A percentile compares a stretch with the other conserved stretches of the same genome.
Conservation (phyloP, 2,888 invertebrate genomes). For the Drosophila kokeensis region DNA sequence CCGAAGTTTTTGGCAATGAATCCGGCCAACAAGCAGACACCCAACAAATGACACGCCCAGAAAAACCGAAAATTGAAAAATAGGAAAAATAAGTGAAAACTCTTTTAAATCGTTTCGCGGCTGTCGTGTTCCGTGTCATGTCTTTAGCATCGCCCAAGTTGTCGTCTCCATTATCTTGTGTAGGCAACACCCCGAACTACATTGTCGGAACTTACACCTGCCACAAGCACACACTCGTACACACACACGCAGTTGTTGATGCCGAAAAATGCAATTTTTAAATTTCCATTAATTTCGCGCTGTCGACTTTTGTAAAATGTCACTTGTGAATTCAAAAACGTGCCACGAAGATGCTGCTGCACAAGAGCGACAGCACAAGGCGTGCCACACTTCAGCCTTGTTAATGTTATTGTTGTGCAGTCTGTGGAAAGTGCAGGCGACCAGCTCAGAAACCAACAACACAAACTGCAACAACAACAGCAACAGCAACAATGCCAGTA, state of each 20-base stretch:
- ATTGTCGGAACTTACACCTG: constrained; percentile 41
- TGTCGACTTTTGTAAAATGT: constrained; percentile 77
- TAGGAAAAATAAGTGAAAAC: constrained; percentile 7
- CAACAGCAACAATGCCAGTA: constrained; percentile 48
- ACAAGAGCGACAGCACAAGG: constrained; percentile 9
- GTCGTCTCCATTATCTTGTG: constrained; percentile 62
- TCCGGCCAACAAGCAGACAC: not conserved
- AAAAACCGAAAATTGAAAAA: too few species aligned
- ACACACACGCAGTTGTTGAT: constrained; percentile 36
- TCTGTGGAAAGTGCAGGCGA: constrained; percentile 34
- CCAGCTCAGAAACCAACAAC: constrained; percentile 14
- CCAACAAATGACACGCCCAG: not conserved
- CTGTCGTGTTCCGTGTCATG: constrained; percentile 33
- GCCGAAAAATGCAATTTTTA: constrained; percentile 78
- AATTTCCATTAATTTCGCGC: constrained; percentile 78
- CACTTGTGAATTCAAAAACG: constrained; percentile 67
- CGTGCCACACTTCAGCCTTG: constrained; percentile 23
- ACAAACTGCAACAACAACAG: constrained; percentile 3
- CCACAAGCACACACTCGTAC: constrained; percentile 15
- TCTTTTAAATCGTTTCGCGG: constrained; percentile 33
- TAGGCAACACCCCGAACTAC: constrained; percentile 16
- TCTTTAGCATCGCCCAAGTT: constrained; percentile 29
- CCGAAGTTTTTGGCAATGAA: not conserved
- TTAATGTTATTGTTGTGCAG: constrained; percentile 39
- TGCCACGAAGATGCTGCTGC: constrained; percentile 35